Evolutionary conservation across 1,140 invertebrate genomes (phyloP).

Genomic region (Conopomorpha cramerella): DNA sequence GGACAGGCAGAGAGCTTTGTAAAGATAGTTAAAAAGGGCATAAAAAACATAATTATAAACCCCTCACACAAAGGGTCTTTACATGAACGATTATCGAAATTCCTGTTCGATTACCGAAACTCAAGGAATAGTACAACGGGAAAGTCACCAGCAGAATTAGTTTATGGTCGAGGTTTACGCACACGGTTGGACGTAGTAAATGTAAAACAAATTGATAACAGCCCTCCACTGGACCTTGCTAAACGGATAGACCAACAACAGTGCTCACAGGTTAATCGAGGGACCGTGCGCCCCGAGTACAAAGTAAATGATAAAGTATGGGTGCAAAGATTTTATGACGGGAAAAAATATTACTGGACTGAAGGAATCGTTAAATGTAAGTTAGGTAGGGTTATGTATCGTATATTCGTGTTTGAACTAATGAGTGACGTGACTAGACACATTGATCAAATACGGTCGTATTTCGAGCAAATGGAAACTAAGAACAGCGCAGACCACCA

Average conservation of each 20-base stretch:
- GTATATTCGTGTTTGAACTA: no score
- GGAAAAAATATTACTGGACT: slow-evolving; percentile 7
- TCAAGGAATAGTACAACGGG: slow-evolving; percentile 12
- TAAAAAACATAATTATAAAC: slow-evolving; percentile 1
- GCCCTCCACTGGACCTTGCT: no score
- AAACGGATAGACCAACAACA: slow-evolving; percentile 6
- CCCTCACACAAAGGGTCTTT: slow-evolving; percentile 4
- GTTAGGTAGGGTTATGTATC: slow-evolving; percentile 5
- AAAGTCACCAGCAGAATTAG: slow-evolving; percentile 10
- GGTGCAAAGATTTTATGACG: slow-evolving; percentile 8
- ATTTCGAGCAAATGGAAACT: no score
- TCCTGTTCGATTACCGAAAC: slow-evolving; percentile 11
- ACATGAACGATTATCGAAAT: slow-evolving; percentile 8
- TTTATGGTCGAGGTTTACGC: slow-evolving; percentile 8
- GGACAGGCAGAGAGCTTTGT: slow-evolving; percentile 11
- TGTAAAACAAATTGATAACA: no score
- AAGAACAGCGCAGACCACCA: no score
- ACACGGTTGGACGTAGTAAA: slow-evolving; percentile 9
- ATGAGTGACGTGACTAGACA: no score
- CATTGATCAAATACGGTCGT: no score
- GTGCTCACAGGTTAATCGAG: slow-evolving; percentile 7
- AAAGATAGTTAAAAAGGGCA: slow-evolving; percentile 12
- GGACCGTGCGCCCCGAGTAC: slow-evolving; percentile 2
- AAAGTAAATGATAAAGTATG: slow-evolving; percentile 3
- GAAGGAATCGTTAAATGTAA: slow-evolving; percentile 6